phyloP scores from a whole-genome alignment of 92 coral and sea anemone genomes.

The Epizoanthus illoricatus region DNA sequence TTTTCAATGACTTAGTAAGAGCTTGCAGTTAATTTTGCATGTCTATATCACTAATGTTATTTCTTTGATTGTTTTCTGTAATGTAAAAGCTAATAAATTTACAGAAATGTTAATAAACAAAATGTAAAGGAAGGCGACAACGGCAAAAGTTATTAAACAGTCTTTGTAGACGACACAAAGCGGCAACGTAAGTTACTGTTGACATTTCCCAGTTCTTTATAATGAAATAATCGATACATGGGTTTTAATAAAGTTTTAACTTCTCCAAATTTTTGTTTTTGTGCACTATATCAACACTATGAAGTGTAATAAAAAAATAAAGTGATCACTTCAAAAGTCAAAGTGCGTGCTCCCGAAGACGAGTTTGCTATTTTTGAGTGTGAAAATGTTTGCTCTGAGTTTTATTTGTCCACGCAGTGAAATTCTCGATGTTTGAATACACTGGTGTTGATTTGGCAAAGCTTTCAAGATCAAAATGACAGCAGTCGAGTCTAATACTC shows the following conservation, averaged over 20 bases:
- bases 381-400: background rate
- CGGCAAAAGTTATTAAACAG: slow-evolving; percentile 57
- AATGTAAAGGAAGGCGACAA: slow-evolving; percentile 74
- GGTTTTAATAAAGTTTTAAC: slow-evolving; percentile 78
- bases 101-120: slow-evolving; percentile 62
- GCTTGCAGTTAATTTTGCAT: background rate
- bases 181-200: slow-evolving; percentile 67
- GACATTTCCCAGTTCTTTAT: slow-evolving; percentile 63
- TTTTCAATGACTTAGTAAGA: background rate
- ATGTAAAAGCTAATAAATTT: slow-evolving; percentile 64
- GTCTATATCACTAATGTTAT: background rate
- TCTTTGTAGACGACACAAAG: slow-evolving; percentile 72
- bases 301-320: slow-evolving; percentile 57
- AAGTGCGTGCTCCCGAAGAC: background rate
- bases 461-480: slow-evolving; percentile 53
- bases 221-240: slow-evolving; percentile 81
- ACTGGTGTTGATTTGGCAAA: slow-evolving; percentile 29
- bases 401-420: background rate
- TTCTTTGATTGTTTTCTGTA: slow-evolving; percentile 37
- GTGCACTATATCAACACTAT: slow-evolving; percentile 80
- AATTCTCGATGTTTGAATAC: background rate
- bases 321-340: slow-evolving; percentile 31
- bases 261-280: slow-evolving; percentile 76
- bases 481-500: slow-evolving; percentile 45
- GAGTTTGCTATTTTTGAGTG: background rate